A percentile compares a stretch with the other conserved stretches of the same genome.
Conservation (phyloP, 2,113 vertebrate species). For the Lutjanus erythropterus region DNA sequence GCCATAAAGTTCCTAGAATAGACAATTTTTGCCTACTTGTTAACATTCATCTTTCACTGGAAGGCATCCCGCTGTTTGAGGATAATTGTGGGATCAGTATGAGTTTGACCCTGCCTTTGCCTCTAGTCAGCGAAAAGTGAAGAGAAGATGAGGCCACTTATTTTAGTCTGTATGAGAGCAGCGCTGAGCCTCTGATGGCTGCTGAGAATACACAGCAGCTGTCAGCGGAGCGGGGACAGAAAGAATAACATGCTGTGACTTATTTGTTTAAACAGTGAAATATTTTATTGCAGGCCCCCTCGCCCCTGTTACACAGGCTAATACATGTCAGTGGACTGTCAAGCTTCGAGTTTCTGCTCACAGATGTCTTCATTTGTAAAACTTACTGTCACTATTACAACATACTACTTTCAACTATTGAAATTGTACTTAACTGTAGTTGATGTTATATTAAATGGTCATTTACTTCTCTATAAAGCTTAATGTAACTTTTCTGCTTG, state of each 20-base stretch:
- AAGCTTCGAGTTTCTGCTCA: conserved; percentile 38
- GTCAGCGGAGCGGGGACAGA: conserved; percentile 66
- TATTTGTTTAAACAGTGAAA: conserved; percentile 76
- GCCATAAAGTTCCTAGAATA: conserved; percentile 9
- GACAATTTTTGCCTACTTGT: conserved; percentile 2
- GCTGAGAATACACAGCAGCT: conserved; percentile 71
- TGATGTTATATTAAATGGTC: neutral
- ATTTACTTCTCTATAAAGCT: neutral
- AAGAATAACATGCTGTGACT: conserved; percentile 74
- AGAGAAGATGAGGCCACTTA: conserved; percentile 62
- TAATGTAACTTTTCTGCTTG: neutral
- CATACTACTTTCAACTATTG: conserved; percentile 3
- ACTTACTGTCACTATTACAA: conserved; percentile 20
- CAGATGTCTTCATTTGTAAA: conserved; percentile 73
- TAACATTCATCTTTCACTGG: conserved; percentile 9
- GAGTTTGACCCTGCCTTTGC: conserved; percentile 29
- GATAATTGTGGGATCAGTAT: conserved; percentile 41
- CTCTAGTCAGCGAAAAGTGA: conserved; percentile 40
- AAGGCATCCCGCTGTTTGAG: conserved; percentile 10
- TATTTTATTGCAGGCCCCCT: conserved; percentile 67
- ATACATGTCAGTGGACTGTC: conserved; percentile 57
- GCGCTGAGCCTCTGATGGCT: conserved; percentile 51
- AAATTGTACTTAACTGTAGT: neutral
- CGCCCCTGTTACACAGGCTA: conserved; percentile 53
- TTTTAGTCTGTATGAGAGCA: conserved; percentile 60